Evolutionary conservation across 92 coral and sea anemone genomes (phyloP), one percentile per base, ranked within the genome.

Genomic region (Palythoa grandiflora): DNA sequence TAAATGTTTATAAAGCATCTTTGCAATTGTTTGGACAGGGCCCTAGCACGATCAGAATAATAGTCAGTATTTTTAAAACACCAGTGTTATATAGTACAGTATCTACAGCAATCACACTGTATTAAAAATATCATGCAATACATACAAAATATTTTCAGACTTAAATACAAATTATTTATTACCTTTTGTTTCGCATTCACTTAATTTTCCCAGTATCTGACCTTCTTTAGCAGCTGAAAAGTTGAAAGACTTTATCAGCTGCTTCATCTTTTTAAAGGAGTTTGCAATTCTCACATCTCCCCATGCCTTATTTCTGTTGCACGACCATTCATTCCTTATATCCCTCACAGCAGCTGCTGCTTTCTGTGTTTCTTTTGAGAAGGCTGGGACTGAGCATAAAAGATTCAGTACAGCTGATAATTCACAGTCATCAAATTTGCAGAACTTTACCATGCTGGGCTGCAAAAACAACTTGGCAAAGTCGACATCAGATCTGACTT

Each of bases 371-470:
- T 73, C 79, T 13, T 79, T 12, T 6, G 91, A 63, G 79, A 87
- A 79, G 9, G 40, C 83, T 21, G 93, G 91, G 5, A 86, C 89
- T 39, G 79, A 83, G 71, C 83, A 68, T 68, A 91, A 74, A 1
- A 91, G 40, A 6, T 15, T 66, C 39, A 88, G 78, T 8, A 83
- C 87, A 2, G 91, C 89, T 1, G 91, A 88, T 6, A 51, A 77
- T 84, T 88, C 93, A 48, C 90, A 87, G 12, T 91, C 74, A 16
- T 40, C 55, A 80, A 92, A 89, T 9, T 83, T 89, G 36, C 40
- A 79, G 38, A 89, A 92, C 37, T 89, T 83, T n/a, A 88, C 92
- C 94, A 92, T 92, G 55, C 59, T 57, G 11, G 90, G 90, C 79
- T 89, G 79, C 53, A 88, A 38, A 35, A 77, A 91, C 71, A 91